phyloP scores from a whole-genome alignment of 2,113 vertebrate species.

The Buteo buteo region DNA sequence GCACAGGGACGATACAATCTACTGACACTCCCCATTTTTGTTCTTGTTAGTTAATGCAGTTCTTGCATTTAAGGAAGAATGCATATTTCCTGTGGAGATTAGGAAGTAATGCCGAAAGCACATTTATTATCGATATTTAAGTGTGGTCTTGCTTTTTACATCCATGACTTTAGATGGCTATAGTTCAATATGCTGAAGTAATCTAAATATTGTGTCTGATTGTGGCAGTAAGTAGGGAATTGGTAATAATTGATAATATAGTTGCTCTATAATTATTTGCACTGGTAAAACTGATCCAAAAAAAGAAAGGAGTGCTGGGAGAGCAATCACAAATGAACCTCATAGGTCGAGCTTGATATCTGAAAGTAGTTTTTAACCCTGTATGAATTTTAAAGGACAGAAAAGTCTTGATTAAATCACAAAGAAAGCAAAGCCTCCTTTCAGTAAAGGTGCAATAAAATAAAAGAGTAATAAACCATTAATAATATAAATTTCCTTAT shows the following conservation, averaged over 20 bases:
- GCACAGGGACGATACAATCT: neutral
- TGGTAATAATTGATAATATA: neutral
- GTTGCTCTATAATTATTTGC: neutral
- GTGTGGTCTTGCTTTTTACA: neutral
- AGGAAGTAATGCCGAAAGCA: neutral
- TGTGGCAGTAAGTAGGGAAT: neutral
- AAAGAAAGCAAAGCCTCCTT: neutral
- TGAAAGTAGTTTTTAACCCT: neutral
- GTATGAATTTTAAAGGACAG: neutral
- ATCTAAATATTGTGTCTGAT: neutral
- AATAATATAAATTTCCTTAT: neutral
- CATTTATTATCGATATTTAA: neutral
- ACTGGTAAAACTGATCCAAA: neutral
- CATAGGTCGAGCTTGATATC: neutral
- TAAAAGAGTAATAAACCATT: neutral
- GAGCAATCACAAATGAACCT: neutral
- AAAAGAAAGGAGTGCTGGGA: neutral
- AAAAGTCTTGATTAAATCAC: neutral
- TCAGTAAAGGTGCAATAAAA: neutral
- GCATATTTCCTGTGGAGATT: neutral
- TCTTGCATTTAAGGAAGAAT: neutral
- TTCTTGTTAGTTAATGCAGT: neutral
- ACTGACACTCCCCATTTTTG: neutral
- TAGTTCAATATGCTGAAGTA: neutral
- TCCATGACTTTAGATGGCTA: neutral